Evolutionary conservation across 2,113 vertebrate genomes (phyloP).

Genomic region (Phaethornis superciliosus): DNA sequence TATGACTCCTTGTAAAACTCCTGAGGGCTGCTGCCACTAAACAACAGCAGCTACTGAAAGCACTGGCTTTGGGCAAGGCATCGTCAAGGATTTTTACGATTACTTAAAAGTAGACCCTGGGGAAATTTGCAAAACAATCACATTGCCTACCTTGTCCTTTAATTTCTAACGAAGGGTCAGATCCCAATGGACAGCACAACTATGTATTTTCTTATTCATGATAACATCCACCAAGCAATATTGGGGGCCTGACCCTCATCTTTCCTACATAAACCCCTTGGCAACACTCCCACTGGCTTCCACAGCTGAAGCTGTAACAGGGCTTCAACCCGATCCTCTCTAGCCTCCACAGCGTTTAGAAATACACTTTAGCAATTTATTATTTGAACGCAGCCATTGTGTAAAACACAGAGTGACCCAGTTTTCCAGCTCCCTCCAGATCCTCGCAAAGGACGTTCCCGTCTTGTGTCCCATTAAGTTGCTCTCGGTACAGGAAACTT

Average conservation of each 20-base stretch:
- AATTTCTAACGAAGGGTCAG: slow-evolving; percentile 42
- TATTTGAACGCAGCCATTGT: slow-evolving; percentile 57
- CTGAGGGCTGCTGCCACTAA: slow-evolving; percentile 28
- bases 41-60: slow-evolving; percentile 9
- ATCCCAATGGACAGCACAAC: not conserved
- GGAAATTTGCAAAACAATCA: slow-evolving; percentile 37
- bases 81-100: not conserved
- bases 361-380: slow-evolving; percentile 57
- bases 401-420: slow-evolving; percentile 68
- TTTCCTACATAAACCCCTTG: not conserved
- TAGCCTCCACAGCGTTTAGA: slow-evolving; percentile 24
- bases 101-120: not conserved
- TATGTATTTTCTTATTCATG: not conserved
- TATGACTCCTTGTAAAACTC: slow-evolving; percentile 48
- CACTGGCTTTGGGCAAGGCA: slow-evolving; percentile 29
- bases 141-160: slow-evolving; percentile 50
- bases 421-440: slow-evolving; percentile 59
- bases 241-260: not conserved
- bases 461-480: slow-evolving; percentile 60
- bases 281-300: not conserved
- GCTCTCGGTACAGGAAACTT: slow-evolving; percentile 75
- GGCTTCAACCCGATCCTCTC: not conserved
- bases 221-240: not conserved
- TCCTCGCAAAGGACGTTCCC: slow-evolving; percentile 54
- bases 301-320: not conserved